These are phyloP conservation scores for Caenorhabditis afra DNA, from an alignment of 2,888 invertebrate genomes.

Conservation along the genomic window DNA sequence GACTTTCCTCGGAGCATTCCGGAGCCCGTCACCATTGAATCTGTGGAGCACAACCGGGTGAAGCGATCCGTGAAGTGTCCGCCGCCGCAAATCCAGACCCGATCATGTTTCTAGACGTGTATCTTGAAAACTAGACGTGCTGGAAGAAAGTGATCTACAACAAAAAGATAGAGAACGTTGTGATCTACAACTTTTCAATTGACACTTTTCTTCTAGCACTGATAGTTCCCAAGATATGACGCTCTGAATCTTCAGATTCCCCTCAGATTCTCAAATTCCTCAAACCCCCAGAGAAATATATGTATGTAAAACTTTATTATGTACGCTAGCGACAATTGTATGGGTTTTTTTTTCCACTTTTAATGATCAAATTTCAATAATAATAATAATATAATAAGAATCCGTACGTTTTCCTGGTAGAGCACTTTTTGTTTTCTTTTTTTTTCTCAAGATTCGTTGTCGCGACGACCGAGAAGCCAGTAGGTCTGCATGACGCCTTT, in stretches of 20 bases:
- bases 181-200: too few species aligned
- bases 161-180: too few species aligned
- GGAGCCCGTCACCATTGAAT: slow-evolving; percentile 34
- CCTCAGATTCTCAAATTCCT: too few species aligned
- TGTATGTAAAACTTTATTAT: too few species aligned
- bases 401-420: background rate
- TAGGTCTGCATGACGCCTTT: slow-evolving; percentile 73
- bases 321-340: too few species aligned
- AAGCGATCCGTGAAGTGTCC: slow-evolving; percentile 50
- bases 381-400: slow-evolving; percentile 39
- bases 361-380: background rate
- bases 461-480: slow-evolving; percentile 62
- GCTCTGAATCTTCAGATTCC: too few species aligned
- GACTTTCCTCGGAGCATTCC: slow-evolving; percentile 39
- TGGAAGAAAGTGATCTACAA: too few species aligned
- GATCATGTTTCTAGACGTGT: slow-evolving; percentile 17
- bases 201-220: too few species aligned
- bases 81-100: slow-evolving; percentile 41
- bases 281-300: too few species aligned
- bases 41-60: slow-evolving; percentile 12
- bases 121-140: too few species aligned
- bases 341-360: too few species aligned
- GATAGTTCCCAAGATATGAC: background rate
- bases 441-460: slow-evolving; percentile 18
- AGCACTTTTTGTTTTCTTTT: slow-evolving; percentile 8